Base-by-base conservation (phyloP, 53 echinoderm and acorn worm genomes). In the Henricia sp. region DNA sequence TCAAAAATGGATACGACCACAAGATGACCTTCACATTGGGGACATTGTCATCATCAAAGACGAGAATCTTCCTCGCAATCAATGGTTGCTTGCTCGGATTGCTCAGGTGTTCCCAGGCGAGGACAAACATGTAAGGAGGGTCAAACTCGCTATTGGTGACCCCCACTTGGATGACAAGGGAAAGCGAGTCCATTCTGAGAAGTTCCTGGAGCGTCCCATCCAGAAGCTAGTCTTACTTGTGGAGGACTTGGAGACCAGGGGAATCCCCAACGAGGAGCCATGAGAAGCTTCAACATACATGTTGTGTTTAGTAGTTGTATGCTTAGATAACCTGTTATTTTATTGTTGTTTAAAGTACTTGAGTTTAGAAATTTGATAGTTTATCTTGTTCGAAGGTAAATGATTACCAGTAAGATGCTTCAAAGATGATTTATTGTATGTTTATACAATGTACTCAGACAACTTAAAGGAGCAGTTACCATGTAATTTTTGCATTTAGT, bases 1-100 rank as follows among this genome's bases (percentile, higher is more conserved):
- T 43, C 60, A 26, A 21, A 85, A 85, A 37, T 85, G 86, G 86
- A 19, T 35, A 2, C 43, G 57, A 24, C 62, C 72, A 20, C 23
- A 23, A 1, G 24, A 17, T 29, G 30, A 74, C 41, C 28, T 85
- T 3, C 27, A 62, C 40, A 62, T 44, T 26, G 74, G 65, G 3
- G 73, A 85, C 46, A 57, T 74, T 27, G 86, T 85, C 44, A 59
- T 85, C 62, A 55, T 84, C 39, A 57, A 55, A 37, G 71, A n/a
- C n/a, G n/a, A n/a, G n/a, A n/a, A n/a, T n/a, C n/a, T n/a, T n/a
- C n/a, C n/a, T n/a, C n/a, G n/a, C n/a, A n/a, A n/a, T n/a, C n/a
- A n/a, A n/a, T n/a, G n/a, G n/a, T n/a, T n/a, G n/a, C n/a, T n/a
- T n/a, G n/a, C n/a, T n/a, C n/a, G n/a, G n/a, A n/a, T n/a, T n/a